Percentiles rank a stretch among this genome's conserved stretches.
Evolutionary conservation across 2,888 invertebrate genomes (phyloP).

Genomic region (Peribatodes rhomboidaria): DNA sequence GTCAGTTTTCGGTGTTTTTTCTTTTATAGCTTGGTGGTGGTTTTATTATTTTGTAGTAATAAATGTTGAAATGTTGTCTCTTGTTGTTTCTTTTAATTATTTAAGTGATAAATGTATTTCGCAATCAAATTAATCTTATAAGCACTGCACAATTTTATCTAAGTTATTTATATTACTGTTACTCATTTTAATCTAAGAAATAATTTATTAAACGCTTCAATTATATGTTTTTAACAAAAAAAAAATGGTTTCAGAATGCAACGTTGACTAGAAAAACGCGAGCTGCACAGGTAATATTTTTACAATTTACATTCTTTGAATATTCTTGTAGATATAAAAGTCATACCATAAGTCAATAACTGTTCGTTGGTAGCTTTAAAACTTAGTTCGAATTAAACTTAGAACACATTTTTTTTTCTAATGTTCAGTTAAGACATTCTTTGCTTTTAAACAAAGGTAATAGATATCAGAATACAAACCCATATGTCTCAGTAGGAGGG

Average conservation of each 20-base stretch:
- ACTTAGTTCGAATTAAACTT: no score
- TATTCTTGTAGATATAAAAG: neutral
- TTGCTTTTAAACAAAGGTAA: neutral
- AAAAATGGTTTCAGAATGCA: slow-evolving; percentile 68
- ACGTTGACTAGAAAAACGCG: slow-evolving; percentile 60
- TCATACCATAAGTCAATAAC: no score
- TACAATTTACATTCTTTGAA: neutral
- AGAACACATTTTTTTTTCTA: no score
- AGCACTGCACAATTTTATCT: neutral
- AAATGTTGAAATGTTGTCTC: neutral
- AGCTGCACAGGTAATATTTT: slow-evolving; percentile 64
- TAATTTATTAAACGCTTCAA: no score
- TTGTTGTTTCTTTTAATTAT: no score
- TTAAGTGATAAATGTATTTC: no score
- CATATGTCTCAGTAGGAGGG: slow-evolving; percentile 65
- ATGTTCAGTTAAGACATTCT: no score
- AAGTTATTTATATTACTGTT: no score
- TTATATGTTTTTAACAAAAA: no score
- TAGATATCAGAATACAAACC: slow-evolving; percentile 20
- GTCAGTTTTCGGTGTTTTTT: neutral
- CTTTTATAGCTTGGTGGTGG: slow-evolving; percentile 8
- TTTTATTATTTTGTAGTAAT: neutral
- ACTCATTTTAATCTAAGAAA: no score
- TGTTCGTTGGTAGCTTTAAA: no score
- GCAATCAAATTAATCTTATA: no score